phyloP scores from a whole-genome alignment of 2,113 vertebrate species.

The Varanus salvator region DNA sequence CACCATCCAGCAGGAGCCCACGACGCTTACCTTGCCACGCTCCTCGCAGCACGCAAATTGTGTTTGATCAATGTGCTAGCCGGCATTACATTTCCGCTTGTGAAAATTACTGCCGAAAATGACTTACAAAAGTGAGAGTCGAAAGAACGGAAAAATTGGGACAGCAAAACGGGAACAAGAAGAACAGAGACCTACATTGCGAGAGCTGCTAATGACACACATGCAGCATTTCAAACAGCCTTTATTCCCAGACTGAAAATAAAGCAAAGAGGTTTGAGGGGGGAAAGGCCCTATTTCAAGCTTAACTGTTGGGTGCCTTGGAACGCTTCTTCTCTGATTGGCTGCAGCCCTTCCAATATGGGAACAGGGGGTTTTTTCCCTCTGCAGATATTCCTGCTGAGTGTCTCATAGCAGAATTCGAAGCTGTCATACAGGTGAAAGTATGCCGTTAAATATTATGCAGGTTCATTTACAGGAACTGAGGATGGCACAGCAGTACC shows the following conservation, averaged over 20 bases:
- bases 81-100: not conserved
- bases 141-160: not conserved
- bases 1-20: not conserved
- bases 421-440: slow-evolving; percentile 37
- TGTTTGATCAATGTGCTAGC: not conserved
- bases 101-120: slow-evolving; percentile 13
- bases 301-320: not conserved
- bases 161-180: not conserved
- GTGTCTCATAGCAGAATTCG: slow-evolving; percentile 19
- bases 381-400: slow-evolving; percentile 6
- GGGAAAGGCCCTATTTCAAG: not conserved
- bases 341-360: not conserved
- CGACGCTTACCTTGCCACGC: not conserved
- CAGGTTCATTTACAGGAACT: slow-evolving; percentile 19
- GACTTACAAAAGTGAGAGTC: not conserved
- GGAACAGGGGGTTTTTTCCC: not conserved
- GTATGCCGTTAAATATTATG: slow-evolving; percentile 38
- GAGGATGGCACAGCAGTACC: slow-evolving; percentile 1
- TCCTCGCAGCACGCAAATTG: slow-evolving; percentile 17
- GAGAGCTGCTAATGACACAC: slow-evolving; percentile 6
- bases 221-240: not conserved
- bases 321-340: slow-evolving; percentile 17
- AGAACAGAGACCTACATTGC: not conserved
- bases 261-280: not conserved
- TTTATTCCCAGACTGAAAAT: slow-evolving; percentile 11